These are phyloP conservation scores for Drosophila teissieri DNA, from an alignment of 1,140 invertebrate genomes.

Conservation along the genomic window DNA sequence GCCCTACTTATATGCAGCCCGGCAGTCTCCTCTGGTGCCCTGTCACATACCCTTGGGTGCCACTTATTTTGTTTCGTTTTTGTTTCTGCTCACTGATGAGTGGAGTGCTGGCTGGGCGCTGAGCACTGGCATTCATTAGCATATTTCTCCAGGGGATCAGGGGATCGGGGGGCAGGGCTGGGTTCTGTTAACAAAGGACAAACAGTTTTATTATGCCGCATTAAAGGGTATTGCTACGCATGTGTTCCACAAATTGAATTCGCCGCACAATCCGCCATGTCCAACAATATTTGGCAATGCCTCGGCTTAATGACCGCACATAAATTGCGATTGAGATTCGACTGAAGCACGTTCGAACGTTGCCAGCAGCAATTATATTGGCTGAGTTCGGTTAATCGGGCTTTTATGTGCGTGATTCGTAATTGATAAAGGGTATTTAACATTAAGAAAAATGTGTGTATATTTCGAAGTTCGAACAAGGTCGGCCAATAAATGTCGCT, in stretches of 20 bases:
- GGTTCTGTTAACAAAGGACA: slow-evolving; percentile 20
- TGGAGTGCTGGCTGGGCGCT: slow-evolving; percentile 36
- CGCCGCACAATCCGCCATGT: slow-evolving; percentile 33
- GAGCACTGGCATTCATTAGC: slow-evolving; percentile 75
- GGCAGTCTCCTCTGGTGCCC: slow-evolving; percentile 31
- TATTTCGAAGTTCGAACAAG: not conserved
- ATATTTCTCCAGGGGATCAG: slow-evolving; percentile 70
- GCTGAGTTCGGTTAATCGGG: slow-evolving; percentile 24
- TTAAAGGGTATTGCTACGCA: slow-evolving; percentile 64
- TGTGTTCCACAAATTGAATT: slow-evolving; percentile 66
- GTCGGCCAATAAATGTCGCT: slow-evolving; percentile 4
- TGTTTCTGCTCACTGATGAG: slow-evolving; percentile 58
- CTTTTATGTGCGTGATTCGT: slow-evolving; percentile 28
- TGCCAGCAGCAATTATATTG: slow-evolving; percentile 23
- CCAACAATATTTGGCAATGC: slow-evolving; percentile 19
- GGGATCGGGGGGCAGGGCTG: not conserved
- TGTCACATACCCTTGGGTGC: slow-evolving; percentile 61
- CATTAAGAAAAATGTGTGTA: not conserved
- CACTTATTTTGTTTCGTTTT: slow-evolving; percentile 76
- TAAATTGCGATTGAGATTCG: slow-evolving; percentile 38
- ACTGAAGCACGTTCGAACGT: slow-evolving; percentile 4
- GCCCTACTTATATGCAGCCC: slow-evolving; percentile 28
- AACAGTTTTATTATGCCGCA: slow-evolving; percentile 75
- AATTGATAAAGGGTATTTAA: slow-evolving; percentile 16
- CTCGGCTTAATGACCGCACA: slow-evolving; percentile 5